Percentiles rank a stretch among this genome's conserved stretches.
Conservation (phyloP, 2,888 invertebrate genomes). For the Sylvicola cinctus region DNA sequence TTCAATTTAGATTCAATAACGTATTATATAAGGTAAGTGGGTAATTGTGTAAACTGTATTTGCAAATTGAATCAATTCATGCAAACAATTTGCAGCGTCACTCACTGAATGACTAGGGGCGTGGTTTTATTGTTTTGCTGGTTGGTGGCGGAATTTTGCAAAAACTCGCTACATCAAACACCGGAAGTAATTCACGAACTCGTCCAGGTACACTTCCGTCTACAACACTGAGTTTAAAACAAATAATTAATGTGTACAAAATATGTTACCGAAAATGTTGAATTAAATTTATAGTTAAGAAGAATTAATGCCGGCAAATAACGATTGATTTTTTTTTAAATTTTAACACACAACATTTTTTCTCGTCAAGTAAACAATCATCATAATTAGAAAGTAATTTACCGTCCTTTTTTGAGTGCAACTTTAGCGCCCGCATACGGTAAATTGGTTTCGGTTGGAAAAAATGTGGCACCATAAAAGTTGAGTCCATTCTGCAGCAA, state of each 20-base stretch:
- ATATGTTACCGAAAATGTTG: constrained; percentile 1
- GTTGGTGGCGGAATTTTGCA: constrained; percentile 62
- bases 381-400: too few relatives aligned
- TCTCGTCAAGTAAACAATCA: neutral
- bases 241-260: too few relatives aligned
- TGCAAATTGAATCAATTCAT: too few relatives aligned
- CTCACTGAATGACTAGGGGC: constrained; percentile 7
- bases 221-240: constrained; percentile 29
- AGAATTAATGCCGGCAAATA: neutral
- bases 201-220: constrained; percentile 47
- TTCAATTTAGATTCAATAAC: too few relatives aligned
- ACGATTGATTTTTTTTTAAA: too few relatives aligned
- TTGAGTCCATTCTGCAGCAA: constrained; percentile 66
- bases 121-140: constrained; percentile 51
- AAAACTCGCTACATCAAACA: constrained; percentile 72
- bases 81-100: too few relatives aligned
- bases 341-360: too few relatives aligned
- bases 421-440: constrained; percentile 39
- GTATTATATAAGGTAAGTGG: too few relatives aligned
- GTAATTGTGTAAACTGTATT: too few relatives aligned
- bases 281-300: too few relatives aligned
- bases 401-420: constrained; percentile 28
- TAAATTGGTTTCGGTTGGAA: constrained; percentile 59
- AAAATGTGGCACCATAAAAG: constrained; percentile 74
- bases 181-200: constrained; percentile 53